These are phyloP conservation scores for Platynereis dumerilii DNA, from an alignment of 2,888 invertebrate genomes.

Conservation along the genomic window DNA sequence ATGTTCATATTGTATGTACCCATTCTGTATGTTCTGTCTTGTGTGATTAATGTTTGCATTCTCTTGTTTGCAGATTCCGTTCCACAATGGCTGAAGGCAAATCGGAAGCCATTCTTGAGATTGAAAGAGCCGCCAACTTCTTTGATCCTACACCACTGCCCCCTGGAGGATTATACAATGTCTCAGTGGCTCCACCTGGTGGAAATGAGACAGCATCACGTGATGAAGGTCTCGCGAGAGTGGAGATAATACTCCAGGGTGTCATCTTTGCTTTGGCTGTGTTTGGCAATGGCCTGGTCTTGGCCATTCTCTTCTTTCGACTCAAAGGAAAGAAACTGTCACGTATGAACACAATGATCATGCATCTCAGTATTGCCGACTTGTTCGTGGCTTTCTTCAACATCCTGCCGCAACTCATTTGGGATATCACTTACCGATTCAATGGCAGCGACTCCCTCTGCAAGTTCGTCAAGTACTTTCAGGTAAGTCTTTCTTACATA, in stretches of 20 bases:
- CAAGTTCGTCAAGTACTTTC: slow-evolving; percentile 69
- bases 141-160: too few relatives aligned
- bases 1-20: too few relatives aligned
- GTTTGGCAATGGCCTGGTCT: slow-evolving; percentile 70
- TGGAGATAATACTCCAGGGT: slow-evolving; percentile 70
- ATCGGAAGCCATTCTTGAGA: too few relatives aligned
- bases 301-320: slow-evolving; percentile 70
- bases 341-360: slow-evolving; percentile 76
- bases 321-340: slow-evolving; percentile 70
- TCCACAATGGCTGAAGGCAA: too few relatives aligned
- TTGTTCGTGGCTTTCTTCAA: slow-evolving; percentile 74
- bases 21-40: too few relatives aligned
- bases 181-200: too few relatives aligned
- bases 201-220: slow-evolving; percentile 14
- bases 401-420: slow-evolving; percentile 74
- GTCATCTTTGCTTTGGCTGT: slow-evolving; percentile 70
- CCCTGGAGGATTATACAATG: too few relatives aligned
- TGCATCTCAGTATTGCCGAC: slow-evolving; percentile 75
- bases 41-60: too few relatives aligned
- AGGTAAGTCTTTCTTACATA: slow-evolving; percentile 61
- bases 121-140: too few relatives aligned
- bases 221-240: slow-evolving; percentile 69
- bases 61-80: too few relatives aligned
- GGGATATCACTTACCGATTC: slow-evolving; percentile 71
- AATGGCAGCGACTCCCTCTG: slow-evolving; percentile 67